Base-by-base conservation (phyloP, 2,888 invertebrate genomes). In the Diaprepes abbreviatus region DNA sequence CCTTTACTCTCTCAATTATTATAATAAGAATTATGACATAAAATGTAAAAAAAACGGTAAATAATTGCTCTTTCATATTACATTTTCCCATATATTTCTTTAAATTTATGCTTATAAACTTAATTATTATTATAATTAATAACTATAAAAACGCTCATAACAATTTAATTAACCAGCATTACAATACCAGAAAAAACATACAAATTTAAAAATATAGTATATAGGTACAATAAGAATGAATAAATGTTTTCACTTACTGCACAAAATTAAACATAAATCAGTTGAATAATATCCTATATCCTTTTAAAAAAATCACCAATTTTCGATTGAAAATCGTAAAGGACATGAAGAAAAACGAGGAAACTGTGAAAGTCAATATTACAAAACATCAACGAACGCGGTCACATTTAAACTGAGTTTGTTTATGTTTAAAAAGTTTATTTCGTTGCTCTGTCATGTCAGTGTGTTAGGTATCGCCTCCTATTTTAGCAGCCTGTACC, bases 321-420 rank as follows among this genome's bases (percentile, higher is more conserved):
- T 21, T 45, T 21, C 21, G 21, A 45, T 9, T 4, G 21, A 19
- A 35, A 35, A 19, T 19, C 16, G 17, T 6, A 33, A 54, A 17
- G 10, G 17, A 36, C 24, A 35, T 17, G n/a, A 19, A 54, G 21
- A 54, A 58, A 40, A 38, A 24, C 40, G 33, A 24, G 54, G 33
- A 54, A 63, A 63, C 63, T 12, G 31, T 36, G 21, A 62, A 52
- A 52, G 24, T 40, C 33, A 40, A 63, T 28, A 43, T 54, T 33
- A 31, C 63, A 50, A 52, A 65, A 60, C 70, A 66, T 62, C 66
- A 38, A 50, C 62, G 66, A 62, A 48, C 70, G 62, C 70, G 70
- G 66, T 70, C 70, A 60, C 70, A 70, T 70, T 70, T 66, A 38
- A 70, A 70, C 70, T 66, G 70, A 66, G 62, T 70, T 70, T 70